Evolutionary conservation across 2,888 invertebrate genomes (phyloP).

Genomic region (Oscheius myriophilus): DNA sequence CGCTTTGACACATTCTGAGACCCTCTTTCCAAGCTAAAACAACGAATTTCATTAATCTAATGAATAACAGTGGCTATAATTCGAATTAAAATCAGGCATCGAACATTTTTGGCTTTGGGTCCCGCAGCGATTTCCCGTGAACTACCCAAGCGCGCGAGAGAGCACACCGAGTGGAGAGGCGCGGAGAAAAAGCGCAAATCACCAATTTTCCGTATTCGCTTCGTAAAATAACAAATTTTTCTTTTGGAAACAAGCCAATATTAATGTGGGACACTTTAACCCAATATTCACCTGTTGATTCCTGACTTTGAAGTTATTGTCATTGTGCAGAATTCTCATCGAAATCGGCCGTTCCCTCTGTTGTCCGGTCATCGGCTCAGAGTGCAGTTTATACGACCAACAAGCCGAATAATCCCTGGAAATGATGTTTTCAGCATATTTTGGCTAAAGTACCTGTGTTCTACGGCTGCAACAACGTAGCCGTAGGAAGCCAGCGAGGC

Average conservation of each 20-base stretch:
- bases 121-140: not conserved
- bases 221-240: too few relatives aligned
- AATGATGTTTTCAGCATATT: not conserved
- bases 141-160: too few relatives aligned
- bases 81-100: too few relatives aligned
- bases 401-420: constrained; percentile 63
- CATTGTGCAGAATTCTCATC: constrained; percentile 59
- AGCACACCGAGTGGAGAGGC: too few relatives aligned
- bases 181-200: too few relatives aligned
- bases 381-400: constrained; percentile 58
- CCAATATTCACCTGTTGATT: constrained; percentile 71
- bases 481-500: constrained; percentile 79
- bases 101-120: not conserved
- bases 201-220: too few relatives aligned
- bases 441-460: constrained; percentile 74
- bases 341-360: constrained; percentile 57
- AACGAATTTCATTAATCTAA: not conserved
- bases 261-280: not conserved
- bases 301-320: constrained; percentile 71
- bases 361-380: constrained; percentile 48
- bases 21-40: constrained; percentile 70
- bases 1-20: constrained; percentile 70
- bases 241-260: too few relatives aligned
- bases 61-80: too few relatives aligned
- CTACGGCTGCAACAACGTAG: constrained; percentile 78